Evolutionary conservation across 2,113 vertebrate genomes (phyloP).

Genomic region (Hippocampus mohnikei): DNA sequence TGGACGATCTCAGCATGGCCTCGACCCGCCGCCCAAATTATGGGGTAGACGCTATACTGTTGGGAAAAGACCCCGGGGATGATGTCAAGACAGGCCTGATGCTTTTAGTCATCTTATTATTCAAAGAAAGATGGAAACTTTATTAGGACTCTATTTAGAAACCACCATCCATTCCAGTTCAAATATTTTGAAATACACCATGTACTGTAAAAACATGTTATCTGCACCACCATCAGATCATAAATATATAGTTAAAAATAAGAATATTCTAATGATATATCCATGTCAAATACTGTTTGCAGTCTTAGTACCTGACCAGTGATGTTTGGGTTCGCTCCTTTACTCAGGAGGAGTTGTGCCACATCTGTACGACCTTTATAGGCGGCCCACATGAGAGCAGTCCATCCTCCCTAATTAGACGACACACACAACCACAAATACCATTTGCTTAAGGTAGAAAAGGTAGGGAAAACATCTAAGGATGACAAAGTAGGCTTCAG

Average conservation of each 20-base stretch:
- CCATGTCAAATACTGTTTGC: neutral
- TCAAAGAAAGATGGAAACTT: too few species aligned
- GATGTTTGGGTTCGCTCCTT: slow-evolving; percentile 90
- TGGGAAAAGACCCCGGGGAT: slow-evolving; percentile 51
- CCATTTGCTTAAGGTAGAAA: neutral
- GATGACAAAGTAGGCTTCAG: neutral
- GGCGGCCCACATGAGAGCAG: slow-evolving; percentile 93
- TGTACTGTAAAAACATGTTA: too few species aligned
- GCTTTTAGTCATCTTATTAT: slow-evolving; percentile 7
- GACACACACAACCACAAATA: slow-evolving; percentile 8
- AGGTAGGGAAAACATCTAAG: neutral
- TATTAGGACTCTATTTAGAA: too few species aligned
- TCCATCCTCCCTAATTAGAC: slow-evolving; percentile 88
- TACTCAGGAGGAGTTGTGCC: slow-evolving; percentile 82
- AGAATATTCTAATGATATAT: neutral
- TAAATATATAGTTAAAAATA: neutral
- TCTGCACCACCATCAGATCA: neutral
- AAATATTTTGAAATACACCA: too few species aligned
- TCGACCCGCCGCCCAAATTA: slow-evolving; percentile 96
- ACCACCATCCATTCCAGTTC: too few species aligned
- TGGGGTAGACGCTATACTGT: slow-evolving; percentile 96
- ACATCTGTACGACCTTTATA: slow-evolving; percentile 91
- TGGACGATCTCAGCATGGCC: slow-evolving; percentile 90
- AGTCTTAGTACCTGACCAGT: slow-evolving; percentile 85
- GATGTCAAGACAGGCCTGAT: slow-evolving; percentile 42